These are phyloP conservation scores for Cremastinae sp. DNA, from an alignment of 2,888 invertebrate genomes.

Conservation along the genomic window DNA sequence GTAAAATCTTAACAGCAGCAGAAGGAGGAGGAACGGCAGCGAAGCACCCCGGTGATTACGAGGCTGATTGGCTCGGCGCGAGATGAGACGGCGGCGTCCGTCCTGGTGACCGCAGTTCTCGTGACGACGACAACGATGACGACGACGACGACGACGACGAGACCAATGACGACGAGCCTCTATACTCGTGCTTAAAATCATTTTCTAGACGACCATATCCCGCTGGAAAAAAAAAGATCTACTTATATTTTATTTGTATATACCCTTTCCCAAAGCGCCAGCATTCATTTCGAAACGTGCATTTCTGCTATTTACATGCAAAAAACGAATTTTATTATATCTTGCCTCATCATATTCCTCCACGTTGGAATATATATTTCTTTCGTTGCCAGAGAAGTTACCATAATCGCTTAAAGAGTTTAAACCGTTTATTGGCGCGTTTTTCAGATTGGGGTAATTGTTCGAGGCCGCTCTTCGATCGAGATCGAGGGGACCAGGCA, in stretches of 20 bases:
- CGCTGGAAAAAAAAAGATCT: constrained; percentile 46
- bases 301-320: too few species aligned
- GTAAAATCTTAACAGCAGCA: constrained; percentile 46
- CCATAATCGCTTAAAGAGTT: too few species aligned
- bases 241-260: constrained; percentile 50
- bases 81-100: constrained; percentile 80
- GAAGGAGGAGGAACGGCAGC: constrained; percentile 47
- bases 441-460: too few species aligned
- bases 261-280: too few species aligned
- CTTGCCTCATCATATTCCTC: too few species aligned
- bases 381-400: too few species aligned
- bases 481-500: too few species aligned
- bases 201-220: constrained; percentile 33
- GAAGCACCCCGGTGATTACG: constrained; percentile 79
- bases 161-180: constrained; percentile 56
- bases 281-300: too few species aligned
- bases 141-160: constrained; percentile 64
- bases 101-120: constrained; percentile 76
- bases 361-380: too few species aligned
- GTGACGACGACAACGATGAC: constrained; percentile 68
- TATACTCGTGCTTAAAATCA: constrained; percentile 51
- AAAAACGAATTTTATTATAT: too few species aligned
- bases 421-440: too few species aligned
- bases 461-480: too few species aligned
- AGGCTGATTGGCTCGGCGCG: constrained; percentile 80